phyloP scores from a whole-genome alignment of 2,888 invertebrate genomes.

The Mylabris sibirica region DNA sequence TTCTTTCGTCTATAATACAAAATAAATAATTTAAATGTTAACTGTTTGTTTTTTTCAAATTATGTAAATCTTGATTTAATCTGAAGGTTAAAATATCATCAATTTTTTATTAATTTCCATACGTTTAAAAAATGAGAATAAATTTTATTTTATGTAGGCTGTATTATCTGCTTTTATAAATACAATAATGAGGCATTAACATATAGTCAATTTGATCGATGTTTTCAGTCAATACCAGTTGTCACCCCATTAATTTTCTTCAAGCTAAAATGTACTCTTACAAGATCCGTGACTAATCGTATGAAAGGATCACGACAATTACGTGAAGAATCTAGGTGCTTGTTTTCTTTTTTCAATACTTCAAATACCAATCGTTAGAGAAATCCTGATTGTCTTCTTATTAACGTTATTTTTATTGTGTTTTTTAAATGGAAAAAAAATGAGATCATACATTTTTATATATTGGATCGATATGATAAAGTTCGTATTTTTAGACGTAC shows the following conservation, averaged over 20 bases:
- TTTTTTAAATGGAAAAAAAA: background rate
- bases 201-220: conserved; percentile 2
- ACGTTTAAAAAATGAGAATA: background rate
- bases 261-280: background rate
- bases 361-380: background rate
- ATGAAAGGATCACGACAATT: conserved; percentile 4
- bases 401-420: background rate
- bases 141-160: background rate
- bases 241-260: conserved; percentile 11
- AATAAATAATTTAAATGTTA: background rate
- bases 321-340: conserved; percentile 1
- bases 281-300: background rate
- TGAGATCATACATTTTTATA: background rate
- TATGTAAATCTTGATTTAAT: background rate
- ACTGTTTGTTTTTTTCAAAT: too few relatives aligned
- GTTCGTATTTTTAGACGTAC: conserved; percentile 49
- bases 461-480: conserved; percentile 20
- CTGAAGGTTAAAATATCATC: background rate
- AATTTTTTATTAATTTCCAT: background rate
- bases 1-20: background rate
- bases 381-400: background rate
- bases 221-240: conserved; percentile 4
- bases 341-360: conserved; percentile 4
- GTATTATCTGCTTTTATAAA: background rate
- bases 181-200: background rate